phyloP scores from a whole-genome alignment of 1,140 invertebrate genomes.

The Meloidogyne floridensis region DNA sequence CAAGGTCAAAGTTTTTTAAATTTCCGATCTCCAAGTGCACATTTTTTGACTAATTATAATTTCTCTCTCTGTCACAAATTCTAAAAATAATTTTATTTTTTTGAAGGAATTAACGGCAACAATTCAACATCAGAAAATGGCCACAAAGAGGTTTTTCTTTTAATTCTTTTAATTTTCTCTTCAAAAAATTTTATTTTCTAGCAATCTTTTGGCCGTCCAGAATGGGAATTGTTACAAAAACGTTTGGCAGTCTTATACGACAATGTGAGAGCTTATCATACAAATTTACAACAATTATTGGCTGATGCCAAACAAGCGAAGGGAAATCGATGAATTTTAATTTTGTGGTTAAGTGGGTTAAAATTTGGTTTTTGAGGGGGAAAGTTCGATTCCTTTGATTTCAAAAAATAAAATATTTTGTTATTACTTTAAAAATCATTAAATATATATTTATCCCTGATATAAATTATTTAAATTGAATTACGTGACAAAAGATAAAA shows the following conservation, averaged over 20 bases:
- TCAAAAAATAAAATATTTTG: background rate
- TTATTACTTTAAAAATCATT: background rate
- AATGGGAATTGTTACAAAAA: background rate
- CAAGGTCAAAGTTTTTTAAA: no score
- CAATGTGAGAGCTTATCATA: background rate
- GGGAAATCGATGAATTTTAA: background rate
- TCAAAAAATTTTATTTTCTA: background rate
- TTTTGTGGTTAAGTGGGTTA: background rate
- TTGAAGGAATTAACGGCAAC: background rate
- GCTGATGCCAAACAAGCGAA: background rate
- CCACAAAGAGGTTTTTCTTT: background rate
- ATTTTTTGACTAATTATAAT: no score
- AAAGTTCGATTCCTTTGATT: background rate
- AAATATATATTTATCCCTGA: background rate
- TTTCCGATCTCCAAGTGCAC: no score
- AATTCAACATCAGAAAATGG: background rate
- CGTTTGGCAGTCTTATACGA: background rate
- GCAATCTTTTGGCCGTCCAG: background rate
- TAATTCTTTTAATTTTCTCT: background rate
- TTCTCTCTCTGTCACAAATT: no score
- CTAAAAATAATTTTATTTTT: no score
- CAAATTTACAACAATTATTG: constrained; percentile 1
- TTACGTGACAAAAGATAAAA: no score
- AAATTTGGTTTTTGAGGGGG: background rate
- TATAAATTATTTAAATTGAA: no score